These are phyloP conservation scores for Chloroceryle amazona DNA, from an alignment of 2,797 vertebrate species.

Conservation along the genomic window DNA sequence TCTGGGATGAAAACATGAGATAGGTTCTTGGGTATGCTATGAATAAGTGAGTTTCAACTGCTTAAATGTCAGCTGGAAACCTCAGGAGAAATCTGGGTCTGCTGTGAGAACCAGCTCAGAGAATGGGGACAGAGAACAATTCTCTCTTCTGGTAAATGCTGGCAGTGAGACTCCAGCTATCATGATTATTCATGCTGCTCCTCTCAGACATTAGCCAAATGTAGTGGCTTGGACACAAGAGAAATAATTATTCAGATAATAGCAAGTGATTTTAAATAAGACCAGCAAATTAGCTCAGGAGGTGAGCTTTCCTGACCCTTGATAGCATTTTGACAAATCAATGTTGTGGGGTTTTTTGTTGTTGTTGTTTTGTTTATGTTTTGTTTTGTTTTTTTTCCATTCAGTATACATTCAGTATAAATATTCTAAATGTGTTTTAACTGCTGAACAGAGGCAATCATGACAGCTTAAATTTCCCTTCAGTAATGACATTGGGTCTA, in stretches of 20 bases:
- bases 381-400: background rate
- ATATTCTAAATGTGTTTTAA: slow-evolving; percentile 5
- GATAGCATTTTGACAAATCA: slow-evolving; percentile 9
- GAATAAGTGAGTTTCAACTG: background rate
- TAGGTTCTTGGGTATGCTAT: background rate
- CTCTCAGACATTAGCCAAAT: background rate
- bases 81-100: background rate
- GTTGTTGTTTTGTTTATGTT: no score
- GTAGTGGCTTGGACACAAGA: background rate
- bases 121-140: background rate
- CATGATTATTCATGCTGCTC: background rate
- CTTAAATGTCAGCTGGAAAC: background rate
- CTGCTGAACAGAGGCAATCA: background rate
- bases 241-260: slow-evolving; percentile 9
- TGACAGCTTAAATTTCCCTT: background rate
- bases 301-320: background rate
- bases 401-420: background rate
- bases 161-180: background rate
- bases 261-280: slow-evolving; percentile 12
- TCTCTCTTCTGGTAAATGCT: background rate
- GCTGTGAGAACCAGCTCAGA: background rate
- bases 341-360: background rate
- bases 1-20: background rate
- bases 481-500: background rate
- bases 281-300: background rate